phyloP scores from a whole-genome alignment of 2,797 vertebrate species.

The Otolemur crassicaudatus region DNA sequence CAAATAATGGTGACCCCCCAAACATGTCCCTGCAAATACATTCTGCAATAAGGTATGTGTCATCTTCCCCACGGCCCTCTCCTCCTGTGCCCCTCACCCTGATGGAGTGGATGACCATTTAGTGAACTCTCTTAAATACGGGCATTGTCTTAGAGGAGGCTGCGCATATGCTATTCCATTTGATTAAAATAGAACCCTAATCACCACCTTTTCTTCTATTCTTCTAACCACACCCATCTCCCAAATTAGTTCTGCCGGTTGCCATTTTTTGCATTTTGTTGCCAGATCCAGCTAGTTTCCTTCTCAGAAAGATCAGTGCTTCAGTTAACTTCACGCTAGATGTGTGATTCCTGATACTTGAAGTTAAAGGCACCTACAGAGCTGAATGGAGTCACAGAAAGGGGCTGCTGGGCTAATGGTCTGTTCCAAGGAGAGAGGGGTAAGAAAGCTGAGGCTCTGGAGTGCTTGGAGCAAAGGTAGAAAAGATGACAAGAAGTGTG shows the following conservation, averaged over 20 bases:
- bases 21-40: background rate
- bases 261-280: background rate
- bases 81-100: background rate
- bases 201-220: background rate
- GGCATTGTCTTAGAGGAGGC: background rate
- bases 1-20: background rate
- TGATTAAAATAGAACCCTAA: background rate
- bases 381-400: background rate
- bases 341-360: background rate
- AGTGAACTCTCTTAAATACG: background rate
- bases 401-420: background rate
- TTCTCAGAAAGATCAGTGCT: background rate
- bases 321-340: background rate
- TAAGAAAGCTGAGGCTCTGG: background rate
- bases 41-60: background rate
- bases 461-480: background rate
- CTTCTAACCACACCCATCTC: background rate
- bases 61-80: background rate
- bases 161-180: background rate
- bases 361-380: background rate
- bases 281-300: background rate
- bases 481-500: background rate
- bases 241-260: background rate
- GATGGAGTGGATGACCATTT: background rate
- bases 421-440: background rate